These are phyloP conservation scores for Notechis scutatus DNA, from an alignment of 2,113 vertebrate genomes.

Conservation along the genomic window DNA sequence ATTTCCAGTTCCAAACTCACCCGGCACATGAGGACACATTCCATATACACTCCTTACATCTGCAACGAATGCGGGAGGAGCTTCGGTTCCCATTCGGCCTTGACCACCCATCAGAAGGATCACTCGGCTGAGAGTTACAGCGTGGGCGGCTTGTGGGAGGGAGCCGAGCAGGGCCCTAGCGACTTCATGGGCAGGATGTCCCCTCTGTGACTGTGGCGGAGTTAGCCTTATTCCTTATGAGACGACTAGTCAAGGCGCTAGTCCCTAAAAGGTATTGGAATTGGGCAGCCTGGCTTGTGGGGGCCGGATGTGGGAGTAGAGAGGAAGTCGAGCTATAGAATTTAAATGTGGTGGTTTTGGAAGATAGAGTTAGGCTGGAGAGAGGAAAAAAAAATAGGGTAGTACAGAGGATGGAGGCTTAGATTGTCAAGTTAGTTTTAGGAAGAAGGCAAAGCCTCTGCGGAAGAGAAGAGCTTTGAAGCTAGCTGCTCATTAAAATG, in stretches of 20 bases:
- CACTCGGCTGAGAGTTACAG: neutral
- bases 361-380: slow-evolving; percentile 17
- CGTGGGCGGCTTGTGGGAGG: neutral
- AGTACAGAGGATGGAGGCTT: neutral
- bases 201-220: neutral
- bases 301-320: neutral
- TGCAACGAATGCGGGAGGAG: slow-evolving; percentile 21
- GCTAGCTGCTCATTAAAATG: neutral
- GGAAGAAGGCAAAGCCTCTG: neutral
- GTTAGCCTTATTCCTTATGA: neutral
- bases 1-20: slow-evolving; percentile 28
- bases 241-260: neutral
- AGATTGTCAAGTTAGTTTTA: slow-evolving; percentile 1
- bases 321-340: neutral
- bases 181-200: neutral
- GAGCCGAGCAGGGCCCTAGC: neutral
- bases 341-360: slow-evolving; percentile 17
- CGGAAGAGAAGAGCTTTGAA: neutral
- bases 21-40: slow-evolving; percentile 12
- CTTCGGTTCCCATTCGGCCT: neutral
- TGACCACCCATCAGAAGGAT: slow-evolving; percentile 3
- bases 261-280: neutral
- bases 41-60: slow-evolving; percentile 13
- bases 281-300: neutral
- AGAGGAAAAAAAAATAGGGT: neutral